phyloP scores from a whole-genome alignment of 1,140 invertebrate species.

The Saccostrea echinata region DNA sequence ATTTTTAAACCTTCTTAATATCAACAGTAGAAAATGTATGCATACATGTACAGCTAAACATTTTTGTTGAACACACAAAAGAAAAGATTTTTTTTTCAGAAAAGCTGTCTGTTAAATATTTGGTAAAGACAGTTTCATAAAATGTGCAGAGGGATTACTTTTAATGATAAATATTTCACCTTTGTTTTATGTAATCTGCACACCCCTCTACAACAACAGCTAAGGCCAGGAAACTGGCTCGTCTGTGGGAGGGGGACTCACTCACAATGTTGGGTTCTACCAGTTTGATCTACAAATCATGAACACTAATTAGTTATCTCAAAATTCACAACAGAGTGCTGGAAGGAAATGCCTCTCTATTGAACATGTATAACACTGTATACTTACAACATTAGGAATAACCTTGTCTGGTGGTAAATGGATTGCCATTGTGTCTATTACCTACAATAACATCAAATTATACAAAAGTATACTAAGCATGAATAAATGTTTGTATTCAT shows the following conservation, averaged over 20 bases:
- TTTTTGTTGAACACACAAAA: too few relatives aligned
- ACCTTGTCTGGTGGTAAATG: slow-evolving; percentile 89
- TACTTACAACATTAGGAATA: slow-evolving; percentile 85
- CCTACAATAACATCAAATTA: slow-evolving; percentile 72
- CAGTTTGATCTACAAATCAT: slow-evolving; percentile 81
- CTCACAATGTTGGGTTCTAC: slow-evolving; percentile 84
- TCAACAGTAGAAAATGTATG: too few relatives aligned
- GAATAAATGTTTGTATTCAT: background rate
- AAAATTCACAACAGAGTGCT: background rate
- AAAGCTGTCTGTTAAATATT: too few relatives aligned
- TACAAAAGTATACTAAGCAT: too few relatives aligned
- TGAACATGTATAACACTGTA: background rate
- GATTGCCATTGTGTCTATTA: slow-evolving; percentile 88
- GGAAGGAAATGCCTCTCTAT: background rate
- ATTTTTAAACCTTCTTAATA: too few relatives aligned
- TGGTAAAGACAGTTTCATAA: too few relatives aligned
- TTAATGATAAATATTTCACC: slow-evolving; percentile 78
- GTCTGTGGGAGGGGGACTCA: slow-evolving; percentile 83
- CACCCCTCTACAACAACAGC: slow-evolving; percentile 91
- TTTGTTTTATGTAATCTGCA: slow-evolving; percentile 87
- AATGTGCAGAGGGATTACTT: too few relatives aligned
- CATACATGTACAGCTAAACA: too few relatives aligned
- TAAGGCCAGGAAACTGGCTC: slow-evolving; percentile 87
- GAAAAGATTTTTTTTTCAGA: too few relatives aligned
- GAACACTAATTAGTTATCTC: background rate